These are phyloP conservation scores for Branchinecta lindahli DNA, from an alignment of 1,140 invertebrate species.

Conservation along the genomic window DNA sequence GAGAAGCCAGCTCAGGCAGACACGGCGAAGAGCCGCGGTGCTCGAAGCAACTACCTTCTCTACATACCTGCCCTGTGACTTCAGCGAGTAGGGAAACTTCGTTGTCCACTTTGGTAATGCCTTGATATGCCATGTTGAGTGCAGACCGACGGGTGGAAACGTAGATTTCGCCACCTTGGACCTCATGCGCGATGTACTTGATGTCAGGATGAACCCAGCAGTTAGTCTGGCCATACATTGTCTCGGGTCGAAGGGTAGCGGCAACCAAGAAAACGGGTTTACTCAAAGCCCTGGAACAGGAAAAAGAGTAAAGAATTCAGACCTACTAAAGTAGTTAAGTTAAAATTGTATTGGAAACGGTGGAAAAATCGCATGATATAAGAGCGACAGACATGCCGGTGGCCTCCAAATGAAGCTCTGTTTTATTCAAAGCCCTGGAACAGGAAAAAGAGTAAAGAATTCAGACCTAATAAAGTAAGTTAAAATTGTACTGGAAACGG, in stretches of 20 bases:
- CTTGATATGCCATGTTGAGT: slow-evolving; percentile 91
- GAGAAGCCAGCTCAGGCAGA: too few relatives aligned
- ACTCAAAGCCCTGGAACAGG: slow-evolving; percentile 36
- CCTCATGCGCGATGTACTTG: slow-evolving; percentile 70
- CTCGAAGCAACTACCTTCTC: background rate
- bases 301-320: slow-evolving; percentile 18
- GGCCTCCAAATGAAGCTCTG: too few relatives aligned
- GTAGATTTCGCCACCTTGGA: slow-evolving; percentile 47
- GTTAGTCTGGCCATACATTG: slow-evolving; percentile 99
- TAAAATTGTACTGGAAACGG: slow-evolving; percentile 6
- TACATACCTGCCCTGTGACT: slow-evolving; percentile 50
- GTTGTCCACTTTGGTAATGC: slow-evolving; percentile 64
- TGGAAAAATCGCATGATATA: slow-evolving; percentile 8
- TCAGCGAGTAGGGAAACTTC: slow-evolving; percentile 52
- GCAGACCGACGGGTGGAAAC: slow-evolving; percentile 75
- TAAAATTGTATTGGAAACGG: slow-evolving; percentile 3
- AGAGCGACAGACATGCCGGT: background rate
- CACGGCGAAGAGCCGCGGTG: too few relatives aligned
- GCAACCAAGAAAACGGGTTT: slow-evolving; percentile 72
- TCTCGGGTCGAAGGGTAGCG: slow-evolving; percentile 94
- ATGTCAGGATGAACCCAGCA: slow-evolving; percentile 96
- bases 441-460: slow-evolving; percentile 21
- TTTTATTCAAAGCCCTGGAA: slow-evolving; percentile 40
- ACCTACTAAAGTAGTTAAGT: slow-evolving; percentile 6
- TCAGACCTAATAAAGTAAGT: slow-evolving; percentile 10